Conservation (phyloP, 2,113 vertebrate species). For the Syngnathoides biaculeatus region DNA sequence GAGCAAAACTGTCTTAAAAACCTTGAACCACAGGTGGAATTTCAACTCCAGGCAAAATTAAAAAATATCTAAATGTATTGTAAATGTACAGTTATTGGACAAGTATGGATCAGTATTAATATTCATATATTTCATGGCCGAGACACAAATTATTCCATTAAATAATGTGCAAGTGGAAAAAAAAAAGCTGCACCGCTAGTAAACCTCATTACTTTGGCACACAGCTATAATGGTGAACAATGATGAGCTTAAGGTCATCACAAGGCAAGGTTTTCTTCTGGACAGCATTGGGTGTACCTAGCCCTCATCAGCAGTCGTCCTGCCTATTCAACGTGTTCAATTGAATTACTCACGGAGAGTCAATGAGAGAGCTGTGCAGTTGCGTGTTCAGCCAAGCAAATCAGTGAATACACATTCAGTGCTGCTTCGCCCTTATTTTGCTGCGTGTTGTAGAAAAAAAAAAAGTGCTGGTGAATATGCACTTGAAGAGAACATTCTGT, state of each 20-base stretch:
- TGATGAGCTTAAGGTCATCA: slow-evolving; percentile 15
- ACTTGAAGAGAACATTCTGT: background rate
- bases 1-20: too few species aligned
- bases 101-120: background rate
- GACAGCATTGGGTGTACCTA: background rate
- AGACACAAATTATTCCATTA: background rate
- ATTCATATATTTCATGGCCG: background rate
- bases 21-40: too few species aligned
- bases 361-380: slow-evolving; percentile 20
- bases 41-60: too few species aligned
- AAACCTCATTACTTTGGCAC: background rate
- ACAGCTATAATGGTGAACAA: slow-evolving; percentile 21
- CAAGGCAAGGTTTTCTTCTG: background rate
- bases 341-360: slow-evolving; percentile 23
- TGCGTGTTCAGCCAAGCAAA: slow-evolving; percentile 10
- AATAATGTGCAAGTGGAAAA: slow-evolving; percentile 14
- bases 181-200: slow-evolving; percentile 10
- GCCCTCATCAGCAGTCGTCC: slow-evolving; percentile 14
- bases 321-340: slow-evolving; percentile 23
- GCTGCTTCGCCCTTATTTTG: slow-evolving; percentile 1
- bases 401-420: slow-evolving; percentile 6
- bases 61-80: background rate
- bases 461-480: background rate
- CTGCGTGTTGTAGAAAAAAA: slow-evolving; percentile 1
- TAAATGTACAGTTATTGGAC: background rate